These are phyloP conservation scores for Chloropsis hardwickii DNA, from an alignment of 2,113 vertebrate species.

Conservation along the genomic window DNA sequence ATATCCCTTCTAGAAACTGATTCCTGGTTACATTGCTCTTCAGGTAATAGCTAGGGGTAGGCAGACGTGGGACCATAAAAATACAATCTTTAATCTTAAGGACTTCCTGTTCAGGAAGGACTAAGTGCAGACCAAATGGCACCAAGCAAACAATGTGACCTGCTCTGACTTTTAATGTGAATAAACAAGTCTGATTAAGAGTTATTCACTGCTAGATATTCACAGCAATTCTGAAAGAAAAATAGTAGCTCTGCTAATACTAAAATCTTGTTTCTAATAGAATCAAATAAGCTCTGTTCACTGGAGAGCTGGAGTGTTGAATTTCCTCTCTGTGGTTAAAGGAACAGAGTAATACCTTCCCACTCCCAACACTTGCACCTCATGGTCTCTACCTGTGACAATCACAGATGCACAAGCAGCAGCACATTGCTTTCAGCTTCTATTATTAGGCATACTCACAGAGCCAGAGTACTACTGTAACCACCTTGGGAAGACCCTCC, in stretches of 20 bases:
- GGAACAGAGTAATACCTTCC: background rate
- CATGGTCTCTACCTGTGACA: background rate
- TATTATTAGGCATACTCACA: background rate
- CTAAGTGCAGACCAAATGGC: conserved; percentile 73
- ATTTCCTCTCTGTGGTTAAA: conserved; percentile 18
- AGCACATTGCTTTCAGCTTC: background rate
- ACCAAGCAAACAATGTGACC: conserved; percentile 66
- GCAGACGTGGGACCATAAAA: conserved; percentile 70
- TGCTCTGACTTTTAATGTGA: conserved; percentile 39
- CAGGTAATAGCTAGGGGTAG: conserved; percentile 50
- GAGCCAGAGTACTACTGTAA: background rate
- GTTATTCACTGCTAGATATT: conserved; percentile 38
- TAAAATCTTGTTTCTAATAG: conserved; percentile 34
- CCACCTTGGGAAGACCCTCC: background rate
- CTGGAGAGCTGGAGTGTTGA: background rate
- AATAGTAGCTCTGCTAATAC: background rate
- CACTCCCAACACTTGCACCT: background rate
- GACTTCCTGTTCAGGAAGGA: conserved; percentile 75
- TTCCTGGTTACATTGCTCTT: conserved; percentile 53
- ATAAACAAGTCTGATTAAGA: conserved; percentile 71
- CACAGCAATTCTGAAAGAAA: conserved; percentile 36
- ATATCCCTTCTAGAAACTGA: conserved; percentile 60
- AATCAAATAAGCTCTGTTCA: conserved; percentile 28
- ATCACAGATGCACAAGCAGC: fast-evolving
- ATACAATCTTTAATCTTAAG: conserved; percentile 77